Conservation (phyloP, 2,797 vertebrate genomes). For the Ambastaia sidthimunki region DNA sequence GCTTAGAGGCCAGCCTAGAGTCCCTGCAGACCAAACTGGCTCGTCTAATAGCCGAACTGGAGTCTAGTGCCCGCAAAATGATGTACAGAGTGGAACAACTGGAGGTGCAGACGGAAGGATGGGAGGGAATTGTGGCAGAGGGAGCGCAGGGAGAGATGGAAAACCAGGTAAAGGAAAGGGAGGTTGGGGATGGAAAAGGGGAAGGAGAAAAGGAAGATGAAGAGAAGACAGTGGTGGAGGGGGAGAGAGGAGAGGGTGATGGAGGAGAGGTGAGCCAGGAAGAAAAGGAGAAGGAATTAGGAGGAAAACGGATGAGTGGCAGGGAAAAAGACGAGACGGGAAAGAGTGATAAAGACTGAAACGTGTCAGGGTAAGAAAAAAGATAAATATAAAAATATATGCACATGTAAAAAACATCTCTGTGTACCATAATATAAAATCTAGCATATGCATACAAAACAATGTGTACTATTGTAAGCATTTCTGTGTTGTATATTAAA, state of each 20-base stretch:
- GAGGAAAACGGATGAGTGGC: slow-evolving; percentile 59
- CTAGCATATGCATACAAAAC: neutral
- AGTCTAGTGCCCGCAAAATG: slow-evolving; percentile 81
- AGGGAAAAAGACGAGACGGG: slow-evolving; percentile 23
- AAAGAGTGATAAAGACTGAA: slow-evolving; percentile 28
- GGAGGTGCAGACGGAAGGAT: slow-evolving; percentile 76
- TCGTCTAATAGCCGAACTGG: slow-evolving; percentile 83
- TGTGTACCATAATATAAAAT: slow-evolving; percentile 1
- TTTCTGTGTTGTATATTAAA: slow-evolving; percentile 16
- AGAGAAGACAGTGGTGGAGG: slow-evolving; percentile 20
- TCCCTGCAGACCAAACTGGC: slow-evolving; percentile 81
- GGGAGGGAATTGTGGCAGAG: slow-evolving; percentile 53
- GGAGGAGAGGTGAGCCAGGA: slow-evolving; percentile 62
- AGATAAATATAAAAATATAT: neutral
- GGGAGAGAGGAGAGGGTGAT: slow-evolving; percentile 39
- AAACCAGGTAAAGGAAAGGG: slow-evolving; percentile 36
- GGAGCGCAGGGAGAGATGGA: slow-evolving; percentile 42
- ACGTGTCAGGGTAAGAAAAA: slow-evolving; percentile 52
- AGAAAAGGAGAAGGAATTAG: slow-evolving; percentile 67
- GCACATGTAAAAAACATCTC: neutral
- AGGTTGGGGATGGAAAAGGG: slow-evolving; percentile 38
- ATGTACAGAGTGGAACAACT: slow-evolving; percentile 78
- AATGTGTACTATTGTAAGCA: slow-evolving; percentile 6
- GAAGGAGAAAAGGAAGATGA: slow-evolving; percentile 22
- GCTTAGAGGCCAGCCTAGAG: slow-evolving; percentile 75